Percentiles rank a stretch among this genome's conserved stretches.
Evolutionary conservation across 2,113 vertebrate genomes (phyloP).

Genomic region (Lamprologus tigripictilis): DNA sequence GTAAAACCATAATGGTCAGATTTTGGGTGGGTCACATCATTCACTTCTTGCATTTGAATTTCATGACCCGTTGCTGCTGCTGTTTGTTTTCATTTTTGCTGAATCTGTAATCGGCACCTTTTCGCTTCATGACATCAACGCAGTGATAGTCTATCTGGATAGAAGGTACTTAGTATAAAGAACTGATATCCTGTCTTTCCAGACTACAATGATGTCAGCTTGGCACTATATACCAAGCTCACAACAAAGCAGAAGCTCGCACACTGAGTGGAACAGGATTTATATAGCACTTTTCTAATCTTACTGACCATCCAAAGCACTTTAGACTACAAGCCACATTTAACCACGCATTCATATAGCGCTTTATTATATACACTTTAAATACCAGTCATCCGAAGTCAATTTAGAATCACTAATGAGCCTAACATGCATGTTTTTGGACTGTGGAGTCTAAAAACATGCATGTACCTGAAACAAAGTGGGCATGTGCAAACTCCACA

Average conservation of each 20-base stretch:
- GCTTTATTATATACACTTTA: not conserved
- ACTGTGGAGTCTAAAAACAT: not conserved
- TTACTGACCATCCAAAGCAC: not conserved
- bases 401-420: not conserved
- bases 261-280: not conserved
- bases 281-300: not conserved
- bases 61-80: not conserved
- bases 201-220: conserved; percentile 7
- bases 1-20: not conserved
- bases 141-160: not conserved
- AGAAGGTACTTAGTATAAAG: conserved; percentile 22
- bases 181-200: not conserved
- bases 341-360: not conserved
- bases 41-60: not conserved
- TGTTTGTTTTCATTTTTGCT: conserved; percentile 10
- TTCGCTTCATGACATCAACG: conserved; percentile 3
- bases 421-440: not conserved
- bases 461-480: not conserved
- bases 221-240: not conserved
- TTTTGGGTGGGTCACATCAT: not conserved
- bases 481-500: not conserved
- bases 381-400: not conserved
- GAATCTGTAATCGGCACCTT: conserved; percentile 23
- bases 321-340: not conserved
- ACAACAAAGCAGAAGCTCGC: not conserved